Evolutionary conservation across 2,888 invertebrate genomes (phyloP), one percentile per base, ranked within the genome.

Genomic region (Drosophila peninsularis): DNA sequence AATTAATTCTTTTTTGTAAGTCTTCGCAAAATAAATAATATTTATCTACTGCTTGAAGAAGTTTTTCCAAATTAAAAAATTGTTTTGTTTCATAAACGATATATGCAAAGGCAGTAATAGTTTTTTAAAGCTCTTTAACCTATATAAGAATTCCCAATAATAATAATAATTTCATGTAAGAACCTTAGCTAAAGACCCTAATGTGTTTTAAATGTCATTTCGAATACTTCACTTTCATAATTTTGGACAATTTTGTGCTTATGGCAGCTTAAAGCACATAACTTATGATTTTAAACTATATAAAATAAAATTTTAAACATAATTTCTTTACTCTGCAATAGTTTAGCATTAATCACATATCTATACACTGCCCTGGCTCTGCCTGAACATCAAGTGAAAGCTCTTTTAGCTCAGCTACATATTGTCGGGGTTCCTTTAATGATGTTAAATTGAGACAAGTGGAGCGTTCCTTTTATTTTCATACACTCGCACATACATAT

Each of bases 371-470:
- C n/a, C n/a, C n/a, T n/a, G n/a, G n/a, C n/a, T 52, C 44, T 14
- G 19, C 13, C 3, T 45, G 32, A 17, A 17, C 42, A 17, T 39
- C 39, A 65, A 58, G 45, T 60, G 55, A 77, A 80, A 50, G 74
- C 54, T 67, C 56, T 74, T 47, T 45, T 7, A 10, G 37, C 44
- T 41, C 27, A 49, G 27, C 21, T n/a, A 11, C 41, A 36, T 19
- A 45, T 36, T 57, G 36, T 65, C 55, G 34, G 30, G 39, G 39
- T 47, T 52, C 57, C 78, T 78, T 27, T 61, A 74, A 78, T 61
- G 42, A 61, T 61, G 50, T 41, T 47, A 62, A 57, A 55, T 66
- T 62, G 71, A 58, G 69, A 56, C 78, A 60, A 62, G 61, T 67
- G 34, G 34, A 67, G 60, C 62, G 68, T 67, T 66, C 57, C 62